Evolutionary conservation across 2,888 invertebrate genomes (phyloP), one percentile per base, ranked within the genome.

Genomic region (Eurois occulta): DNA sequence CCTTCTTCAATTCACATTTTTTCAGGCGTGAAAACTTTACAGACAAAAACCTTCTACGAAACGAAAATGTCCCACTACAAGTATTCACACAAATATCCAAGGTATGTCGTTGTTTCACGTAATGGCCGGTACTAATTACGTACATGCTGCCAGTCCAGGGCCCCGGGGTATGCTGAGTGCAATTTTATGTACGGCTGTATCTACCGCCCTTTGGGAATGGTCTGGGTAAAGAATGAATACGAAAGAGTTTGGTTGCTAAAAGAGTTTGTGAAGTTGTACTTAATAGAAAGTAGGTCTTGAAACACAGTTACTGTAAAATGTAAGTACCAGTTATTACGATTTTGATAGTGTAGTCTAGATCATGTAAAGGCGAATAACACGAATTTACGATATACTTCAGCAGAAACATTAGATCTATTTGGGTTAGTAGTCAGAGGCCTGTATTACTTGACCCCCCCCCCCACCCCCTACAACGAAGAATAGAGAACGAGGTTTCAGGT

Each of bases 111-210:
- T 46, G 60, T 67, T 71, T 38, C 41, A 71, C 28, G 28, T 71
- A 32, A 62, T 35, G 10, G n/a, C 55, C 21, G 41, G 18, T 32
- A 58, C 62, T 83, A 81, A 81, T 83, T 77, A 81, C 77, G 4
- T 6, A 52, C 78, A 24, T 4, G 41, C 75, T n/a, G 58, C 28
- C 48, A 28, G 24, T n/a, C 43, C 46, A 38, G 18, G 32, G 24
- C 52, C 72, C 69, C 43, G n/a, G 58, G 76, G 41, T 13, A 6
- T 13, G 72, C 32, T 55, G 62, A 83, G 83, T 84, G 81, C 69
- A 80, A 76, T 70, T 67, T 70, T 76, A 72, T 84, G 83, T 83
- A 48, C 66, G 48, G 55, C 48, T 58, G 41, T 72, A 70, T 55
- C 55, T 67, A 70, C 41, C 28, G 55, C n/a, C 72, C 60, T 65